phyloP scores from a whole-genome alignment of 2,797 vertebrate genomes.

The Enteromius trimaculatus region DNA sequence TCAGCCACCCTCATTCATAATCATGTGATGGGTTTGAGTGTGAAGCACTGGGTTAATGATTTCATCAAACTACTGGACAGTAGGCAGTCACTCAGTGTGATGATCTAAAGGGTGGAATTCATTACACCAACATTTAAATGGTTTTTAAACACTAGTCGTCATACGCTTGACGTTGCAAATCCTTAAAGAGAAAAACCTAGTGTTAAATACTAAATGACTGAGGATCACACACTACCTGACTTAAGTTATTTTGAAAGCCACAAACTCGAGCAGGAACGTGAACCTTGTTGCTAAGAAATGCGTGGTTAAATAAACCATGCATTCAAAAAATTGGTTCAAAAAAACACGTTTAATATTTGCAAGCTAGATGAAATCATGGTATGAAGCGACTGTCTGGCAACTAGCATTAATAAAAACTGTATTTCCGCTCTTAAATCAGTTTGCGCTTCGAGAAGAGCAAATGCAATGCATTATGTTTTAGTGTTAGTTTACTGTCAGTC shows the following conservation, averaged over 20 bases:
- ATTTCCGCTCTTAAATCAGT: not conserved
- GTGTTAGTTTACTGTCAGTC: not conserved
- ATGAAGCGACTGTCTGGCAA: not conserved
- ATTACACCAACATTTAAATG: not conserved
- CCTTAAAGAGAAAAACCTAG: not conserved
- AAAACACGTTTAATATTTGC: not conserved
- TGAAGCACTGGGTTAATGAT: constrained; percentile 35
- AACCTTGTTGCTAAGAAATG: not conserved
- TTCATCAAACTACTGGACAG: not conserved
- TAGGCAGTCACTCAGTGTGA: not conserved
- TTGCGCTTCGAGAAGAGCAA: not conserved
- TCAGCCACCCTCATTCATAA: not conserved
- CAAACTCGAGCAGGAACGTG: not conserved
- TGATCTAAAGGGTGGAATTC: not conserved
- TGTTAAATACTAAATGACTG: not conserved
- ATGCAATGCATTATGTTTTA: not conserved
- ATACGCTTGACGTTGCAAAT: not conserved
- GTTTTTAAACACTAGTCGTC: not conserved
- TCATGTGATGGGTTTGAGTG: constrained; percentile 37
- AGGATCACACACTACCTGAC: not conserved
- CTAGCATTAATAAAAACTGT: not conserved
- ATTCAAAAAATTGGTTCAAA: not conserved
- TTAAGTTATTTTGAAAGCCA: not conserved
- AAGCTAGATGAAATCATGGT: not conserved
- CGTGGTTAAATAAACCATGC: not conserved